Base-by-base conservation (phyloP, 2,797 vertebrate genomes). In the Gila robusta region DNA sequence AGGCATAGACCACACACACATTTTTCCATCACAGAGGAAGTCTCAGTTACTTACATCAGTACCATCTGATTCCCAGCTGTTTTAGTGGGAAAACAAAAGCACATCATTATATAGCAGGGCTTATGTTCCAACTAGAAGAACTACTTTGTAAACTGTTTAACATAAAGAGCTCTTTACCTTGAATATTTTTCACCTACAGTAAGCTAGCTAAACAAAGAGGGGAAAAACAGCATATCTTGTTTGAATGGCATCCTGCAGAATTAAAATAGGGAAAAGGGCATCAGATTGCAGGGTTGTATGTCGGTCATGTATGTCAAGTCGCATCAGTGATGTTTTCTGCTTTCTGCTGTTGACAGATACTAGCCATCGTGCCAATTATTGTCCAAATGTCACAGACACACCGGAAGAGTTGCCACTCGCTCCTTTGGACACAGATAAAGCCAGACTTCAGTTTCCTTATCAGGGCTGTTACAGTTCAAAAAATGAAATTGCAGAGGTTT, bases 1-100 rank as follows among this genome's bases (percentile, higher is more conserved):
- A 72, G 71, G 5, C 35, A 71, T 49, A 81, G 77, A 88, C 90
- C 92, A 93, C 91, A 91, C 89, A 4, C 71, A 9, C 74, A 84
- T 64, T 78, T 76, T 67, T 80, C 56, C 81, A 81, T 70, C 69
- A 72, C n/a, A 90, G 78, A 88, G 86, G 89, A 84, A 91, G 85
- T 89, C 84, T 74, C 28, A 52, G 81, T 76, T 76, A 32, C 72
- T 83, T 85, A 78, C 72, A 84, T 81, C 71, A 56, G 54, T 78
- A 71, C 76, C 85, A 81, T 83, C 82, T 23, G 52, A 54, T 87
- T 67, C 85, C 54, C 79, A 80, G 87, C 85, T 41, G 73, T 84
- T 88, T 81, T 44, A 69, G 79, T 54, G 54, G 73, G 41, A 41
- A 64, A 81, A 17, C n/a, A 12, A 32, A 32, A 17, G 10, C 54